Base-by-base conservation (phyloP, 2,797 vertebrate species). In the Sebastes glaucus region DNA sequence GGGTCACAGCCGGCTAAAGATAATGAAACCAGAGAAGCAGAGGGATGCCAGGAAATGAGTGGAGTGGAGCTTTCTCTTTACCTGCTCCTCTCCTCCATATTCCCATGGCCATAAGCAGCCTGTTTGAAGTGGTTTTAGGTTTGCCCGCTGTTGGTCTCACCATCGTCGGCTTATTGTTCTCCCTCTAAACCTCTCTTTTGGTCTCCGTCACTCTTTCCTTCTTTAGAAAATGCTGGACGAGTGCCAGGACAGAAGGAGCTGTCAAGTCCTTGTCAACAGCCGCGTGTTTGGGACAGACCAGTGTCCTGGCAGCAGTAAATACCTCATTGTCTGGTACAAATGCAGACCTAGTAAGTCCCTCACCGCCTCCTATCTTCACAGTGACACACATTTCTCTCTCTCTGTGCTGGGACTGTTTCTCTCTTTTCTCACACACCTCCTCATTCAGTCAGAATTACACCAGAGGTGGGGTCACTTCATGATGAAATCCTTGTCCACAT, bases 221-320 rank as follows among this genome's bases (percentile, higher is more conserved):
- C 83, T 89, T 89, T 89, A 98, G 97, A 98, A 98, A 95, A 97
- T 97, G 95, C 93, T 97, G 95, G 97, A 97, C 18, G 97, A 98
- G 92, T 98, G 97, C 94, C 96, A 98, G 85, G 96, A 97, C 96
- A 96, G 96, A 89, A 93, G 97, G 90, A 97, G 94, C 90, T 98
- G 97, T 96, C 96, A 96, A 89, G 94, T 98, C 72, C 95, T 97
- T 38, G 95, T 98, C 93, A 97, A 96, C 87, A 97, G 96, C 91
- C 96, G 97, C 25, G 95, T 97, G 69, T 98, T 98, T n/a, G 97
- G 97, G 52, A 88, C 28, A 1, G 97, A 98, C 87, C 97, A 96
- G 5, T 97, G 97, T 93, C 97, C 97, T 0, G 95, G 95, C 83
- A 95, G 95, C n/a, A 91, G 96, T 87, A 98, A 97, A 92, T 97